Conservation (phyloP, 53 echinoderm and acorn worm genomes). For the Paracentrotus lividus region DNA sequence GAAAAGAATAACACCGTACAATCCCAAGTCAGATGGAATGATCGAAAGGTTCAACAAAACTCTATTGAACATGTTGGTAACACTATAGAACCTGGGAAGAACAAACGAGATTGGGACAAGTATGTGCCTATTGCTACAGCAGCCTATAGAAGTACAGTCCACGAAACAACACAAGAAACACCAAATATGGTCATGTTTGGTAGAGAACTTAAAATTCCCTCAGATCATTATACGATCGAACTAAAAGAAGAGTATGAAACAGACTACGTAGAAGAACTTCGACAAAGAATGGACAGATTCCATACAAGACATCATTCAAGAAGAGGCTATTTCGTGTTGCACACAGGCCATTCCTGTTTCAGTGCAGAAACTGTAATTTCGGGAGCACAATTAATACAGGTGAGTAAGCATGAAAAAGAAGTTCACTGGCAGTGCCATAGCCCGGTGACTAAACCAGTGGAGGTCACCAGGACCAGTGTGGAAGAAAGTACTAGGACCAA, state of each 20-base stretch:
- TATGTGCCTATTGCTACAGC: slow-evolving; percentile 63
- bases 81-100: neutral
- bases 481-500: no score
- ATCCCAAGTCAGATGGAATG: slow-evolving; percentile 72
- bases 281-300: slow-evolving; percentile 31
- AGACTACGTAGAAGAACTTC: neutral
- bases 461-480: no score
- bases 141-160: neutral
- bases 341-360: no score
- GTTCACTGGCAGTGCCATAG: no score
- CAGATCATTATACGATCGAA: slow-evolving; percentile 19
- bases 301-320: no score
- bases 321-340: no score
- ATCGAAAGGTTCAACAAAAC: slow-evolving; percentile 66
- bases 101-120: slow-evolving; percentile 72
- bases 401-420: no score
- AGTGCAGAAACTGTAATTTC: no score
- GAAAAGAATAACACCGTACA: slow-evolving; percentile 64
- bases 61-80: slow-evolving; percentile 43
- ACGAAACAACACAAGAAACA: slow-evolving; percentile 72
- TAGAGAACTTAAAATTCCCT: slow-evolving; percentile 47
- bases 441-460: no score
- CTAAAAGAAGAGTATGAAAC: neutral
- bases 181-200: slow-evolving; percentile 81
- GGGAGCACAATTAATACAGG: no score